Evolutionary conservation across 2,797 vertebrate species (phyloP).

Genomic region (Neopelma chrysocephalum): DNA sequence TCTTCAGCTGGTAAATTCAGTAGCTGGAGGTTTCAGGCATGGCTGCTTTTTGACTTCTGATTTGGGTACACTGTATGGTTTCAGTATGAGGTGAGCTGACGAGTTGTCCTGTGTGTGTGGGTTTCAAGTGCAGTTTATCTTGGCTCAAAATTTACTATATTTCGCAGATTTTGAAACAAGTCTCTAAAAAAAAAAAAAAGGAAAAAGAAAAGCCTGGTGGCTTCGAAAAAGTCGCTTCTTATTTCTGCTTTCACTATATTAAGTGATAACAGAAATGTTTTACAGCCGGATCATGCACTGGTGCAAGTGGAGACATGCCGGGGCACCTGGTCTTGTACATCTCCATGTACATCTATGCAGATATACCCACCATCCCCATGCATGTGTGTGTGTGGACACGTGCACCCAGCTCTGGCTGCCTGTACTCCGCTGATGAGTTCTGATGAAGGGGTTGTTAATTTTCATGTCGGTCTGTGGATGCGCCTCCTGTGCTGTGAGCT

Average conservation of each 20-base stretch:
- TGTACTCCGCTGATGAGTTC: not conserved
- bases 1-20: not conserved
- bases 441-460: not conserved
- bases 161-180: not conserved
- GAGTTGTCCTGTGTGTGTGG: not conserved
- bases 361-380: not conserved
- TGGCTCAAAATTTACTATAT: not conserved
- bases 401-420: not conserved
- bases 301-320: not conserved
- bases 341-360: accelerated
- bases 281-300: not conserved
- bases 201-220: not conserved
- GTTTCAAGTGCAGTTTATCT: not conserved
- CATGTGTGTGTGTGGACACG: accelerated
- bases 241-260: not conserved
- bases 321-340: not conserved
- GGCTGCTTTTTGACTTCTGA: not conserved
- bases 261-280: not conserved
- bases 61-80: not conserved
- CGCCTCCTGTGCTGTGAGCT: not conserved
- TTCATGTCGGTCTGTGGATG: not conserved
- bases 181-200: not conserved
- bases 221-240: not conserved
- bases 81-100: not conserved
- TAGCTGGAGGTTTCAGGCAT: not conserved